Base-by-base conservation (phyloP, 2,797 vertebrate species). In the Poeciliopsis turneri region DNA sequence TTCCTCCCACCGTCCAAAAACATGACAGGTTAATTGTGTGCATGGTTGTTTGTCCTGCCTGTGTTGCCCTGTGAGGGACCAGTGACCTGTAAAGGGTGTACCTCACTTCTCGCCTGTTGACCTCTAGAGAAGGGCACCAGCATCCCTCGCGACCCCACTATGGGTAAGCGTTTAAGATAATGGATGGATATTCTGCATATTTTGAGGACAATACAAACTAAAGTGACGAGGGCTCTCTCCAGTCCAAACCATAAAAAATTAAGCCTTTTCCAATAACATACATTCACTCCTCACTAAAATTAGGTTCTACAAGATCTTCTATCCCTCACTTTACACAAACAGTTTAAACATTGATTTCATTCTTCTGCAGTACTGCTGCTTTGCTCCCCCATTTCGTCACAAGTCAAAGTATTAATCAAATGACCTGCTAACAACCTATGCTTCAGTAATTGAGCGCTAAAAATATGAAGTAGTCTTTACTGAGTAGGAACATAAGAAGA, bases 331-430 rank as follows among this genome's bases (percentile, higher is more conserved):
- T 70, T 73, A 39, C 83, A 33, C 33, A 33, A 33, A 84, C 78
- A 55, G 79, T 80, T 78, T 82, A 68, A 89, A 84, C 78, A 77
- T 78, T 82, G 83, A 84, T 82, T 87, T 85, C 33, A 87, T 89
- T 82, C 83, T 57, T 72, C 64, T 61, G 53, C 75, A 77, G 75
- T 61, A 74, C 78, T 77, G 77, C 73, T 84, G 75, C 78, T 80
- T 79, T 69, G 72, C 74, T 80, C 77, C 71, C 76, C 86, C 88
- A 91, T 87, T 85, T 84, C 88, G 82, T 82, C 85, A 82, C 83
- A 82, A 84, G 86, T 87, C 83, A 78, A 78, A 84, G 76, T 82
- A 85, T 90, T 86, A 88, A 92, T 92, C 85, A 90, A 81, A 74
- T 53, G 66, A 84, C 81, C 80, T 82, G 72, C 82, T 91, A 89